Base-by-base conservation (phyloP, 2,797 vertebrate genomes). In the Diglossa cyanea region DNA sequence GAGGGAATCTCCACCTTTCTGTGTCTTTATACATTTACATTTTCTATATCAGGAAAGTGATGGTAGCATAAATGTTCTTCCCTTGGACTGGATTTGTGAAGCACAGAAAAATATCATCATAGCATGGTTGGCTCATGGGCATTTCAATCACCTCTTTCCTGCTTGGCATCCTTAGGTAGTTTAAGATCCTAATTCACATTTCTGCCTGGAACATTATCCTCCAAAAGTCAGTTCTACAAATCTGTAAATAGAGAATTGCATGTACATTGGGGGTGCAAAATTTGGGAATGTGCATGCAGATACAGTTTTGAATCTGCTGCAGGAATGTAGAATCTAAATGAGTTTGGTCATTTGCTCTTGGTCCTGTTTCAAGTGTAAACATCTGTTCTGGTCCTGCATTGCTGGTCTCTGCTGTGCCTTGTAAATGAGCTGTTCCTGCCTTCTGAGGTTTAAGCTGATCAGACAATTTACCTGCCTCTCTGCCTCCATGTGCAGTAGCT, bases 21-120 rank as follows among this genome's bases (percentile, higher is more conserved):
- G 2, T 78, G 42, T 5, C n/a, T 73, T 61, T 79, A 8, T 31
- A 17, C 10, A 11, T 33, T 13, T n/a, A 5, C 0, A 1, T 50
- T 21, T n/a, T 54, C 21, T 73, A 9, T 17, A 57, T 35, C 55
- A 57, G 15, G 23, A 25, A 57, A 37, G 55, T 37, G 24, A 25
- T 57, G 55, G 33, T 17, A 37, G 33, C 0, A 3, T 28, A 26
- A 73, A 39, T 17, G 1, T 39, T 88, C 39, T 87, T 61, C 37
- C 17, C 28, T 80, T 86, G 40, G 45, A 42, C 8, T 44, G 53
- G 10, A 33, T 63, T 88, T 77, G 7, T 54, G 39, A 13, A 63
- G 5, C 51, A n/a, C 10, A 28, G 58, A 68, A 78, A 78, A 85
- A 30, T 40, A 50, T 10, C 1, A 2, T 53, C 25, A 39, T 48